Percentiles rank a stretch among this genome's conserved stretches.
phyloP scores from a whole-genome alignment of 1,140 invertebrate genomes.

The Luehdorfia chinensis region DNA sequence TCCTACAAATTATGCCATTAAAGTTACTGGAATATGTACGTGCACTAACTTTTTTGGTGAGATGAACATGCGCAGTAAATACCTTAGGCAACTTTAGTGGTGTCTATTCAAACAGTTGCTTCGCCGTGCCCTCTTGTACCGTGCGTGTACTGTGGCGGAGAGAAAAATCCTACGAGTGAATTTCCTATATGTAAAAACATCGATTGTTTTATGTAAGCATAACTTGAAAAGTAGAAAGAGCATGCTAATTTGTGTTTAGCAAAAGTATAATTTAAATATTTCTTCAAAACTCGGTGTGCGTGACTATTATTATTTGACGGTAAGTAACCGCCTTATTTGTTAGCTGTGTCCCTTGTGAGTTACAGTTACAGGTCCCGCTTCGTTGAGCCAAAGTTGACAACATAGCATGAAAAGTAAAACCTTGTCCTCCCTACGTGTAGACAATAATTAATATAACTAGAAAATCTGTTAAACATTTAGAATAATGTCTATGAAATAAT shows the following conservation, averaged over 20 bases:
- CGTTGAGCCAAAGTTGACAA: conserved; percentile 13
- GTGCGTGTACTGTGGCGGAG: conserved; percentile 31
- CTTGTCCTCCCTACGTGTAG: neutral
- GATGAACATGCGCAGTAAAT: conserved; percentile 41
- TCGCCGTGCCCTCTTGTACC: conserved; percentile 30
- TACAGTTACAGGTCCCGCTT: conserved; percentile 18
- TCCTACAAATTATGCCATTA: conserved; percentile 12
- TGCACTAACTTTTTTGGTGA: conserved; percentile 32
- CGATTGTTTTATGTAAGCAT: conserved; percentile 66
- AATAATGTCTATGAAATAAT: too few relatives aligned
- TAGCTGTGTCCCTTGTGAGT: conserved; percentile 23
- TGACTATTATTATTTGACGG: conserved; percentile 40
- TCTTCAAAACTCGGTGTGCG: conserved; percentile 51
- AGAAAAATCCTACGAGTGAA: conserved; percentile 33
- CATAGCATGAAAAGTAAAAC: conserved; percentile 12
- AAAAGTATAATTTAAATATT: conserved; percentile 33
- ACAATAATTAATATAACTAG: too few relatives aligned
- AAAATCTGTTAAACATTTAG: too few relatives aligned
- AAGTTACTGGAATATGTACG: conserved; percentile 28
- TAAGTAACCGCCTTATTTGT: conserved; percentile 40
- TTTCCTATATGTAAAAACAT: conserved; percentile 34
- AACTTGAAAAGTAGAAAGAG: conserved; percentile 45
- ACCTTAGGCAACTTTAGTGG: conserved; percentile 29
- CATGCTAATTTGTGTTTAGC: conserved; percentile 64
- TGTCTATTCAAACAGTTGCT: conserved; percentile 36